Evolutionary conservation across 1,140 invertebrate species (phyloP).

Genomic region (Polypedilum vanderplanki): DNA sequence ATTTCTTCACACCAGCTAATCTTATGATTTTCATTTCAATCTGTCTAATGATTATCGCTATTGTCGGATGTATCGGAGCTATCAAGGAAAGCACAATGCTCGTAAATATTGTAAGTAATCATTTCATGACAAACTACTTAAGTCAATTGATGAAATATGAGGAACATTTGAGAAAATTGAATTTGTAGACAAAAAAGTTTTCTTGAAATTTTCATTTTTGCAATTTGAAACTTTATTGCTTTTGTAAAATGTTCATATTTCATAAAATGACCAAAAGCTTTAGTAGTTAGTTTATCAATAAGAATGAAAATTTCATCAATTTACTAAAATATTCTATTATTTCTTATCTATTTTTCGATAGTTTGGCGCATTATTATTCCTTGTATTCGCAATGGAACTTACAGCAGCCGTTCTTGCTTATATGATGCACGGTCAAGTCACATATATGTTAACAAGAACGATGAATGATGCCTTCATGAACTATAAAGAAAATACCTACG

Average conservation of each 20-base stretch:
- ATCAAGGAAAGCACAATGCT: conserved; percentile 75
- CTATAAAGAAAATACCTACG: conserved; percentile 49
- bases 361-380: conserved; percentile 70
- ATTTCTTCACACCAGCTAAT: conserved; percentile 63
- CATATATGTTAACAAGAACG: conserved; percentile 49
- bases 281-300: too few species aligned
- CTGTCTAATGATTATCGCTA: conserved; percentile 68
- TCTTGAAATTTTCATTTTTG: too few species aligned
- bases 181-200: too few species aligned
- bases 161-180: too few species aligned
- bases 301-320: neutral
- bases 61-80: conserved; percentile 76
- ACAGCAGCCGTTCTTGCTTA: conserved; percentile 74
- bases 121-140: neutral
- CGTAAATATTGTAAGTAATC: conserved; percentile 61
- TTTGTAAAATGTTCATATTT: too few species aligned
- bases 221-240: too few species aligned
- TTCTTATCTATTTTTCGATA: conserved; percentile 38
- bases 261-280: too few species aligned
- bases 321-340: too few species aligned
- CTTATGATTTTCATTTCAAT: conserved; percentile 69
- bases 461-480: conserved; percentile 51
- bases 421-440: conserved; percentile 56
- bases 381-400: conserved; percentile 75
- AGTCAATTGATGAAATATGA: too few species aligned